Base-by-base conservation (phyloP, 2,888 invertebrate species). In the Shargacucullia verbasci region DNA sequence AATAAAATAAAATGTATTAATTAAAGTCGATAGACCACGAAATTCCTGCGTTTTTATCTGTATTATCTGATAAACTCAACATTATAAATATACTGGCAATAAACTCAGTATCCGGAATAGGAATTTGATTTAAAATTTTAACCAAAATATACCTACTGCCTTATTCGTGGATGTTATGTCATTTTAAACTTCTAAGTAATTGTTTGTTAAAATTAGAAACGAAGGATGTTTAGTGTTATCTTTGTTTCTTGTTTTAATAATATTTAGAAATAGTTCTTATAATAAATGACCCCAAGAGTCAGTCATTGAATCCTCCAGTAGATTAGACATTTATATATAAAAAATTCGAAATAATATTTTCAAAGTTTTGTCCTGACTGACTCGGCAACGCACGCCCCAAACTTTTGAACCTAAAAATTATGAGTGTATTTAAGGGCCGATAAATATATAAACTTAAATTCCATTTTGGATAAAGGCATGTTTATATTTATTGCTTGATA, bases 61-160 rank as follows among this genome's bases (percentile, higher is more conserved):
- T 59, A 61, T 54, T 60, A 37, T 56, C 66, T 63, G 50, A 56
- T 70, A 48, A 54, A 43, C 34, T 61, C 25, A 38, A 60, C 11
- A 39, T 63, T 66, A 56, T 64, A 64, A 59, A 38, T 29, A 35
- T 44, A 62, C 59, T 66, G 72, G 76, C 65, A 74, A 73, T 72
- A 66, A 74, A 63, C 27, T 49, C 48, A 29, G 4, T 2, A 20
- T 4, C 20, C 20, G 20, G 20, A 3, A 75, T 69, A 69, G 70
- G 59, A 45, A 67, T 76, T 69, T 58, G 66, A 76, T 82, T 78
- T 61, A 64, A 73, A 73, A 69, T 72, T 67, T 72, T 58, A 68
- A 79, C 71, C n/a, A 76, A 76, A 73, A 74, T 76, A 74, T 83
- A 85, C n/a, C n/a, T n/a, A n/a, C 85, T 86, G 86, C 85, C 85